Conservation (phyloP, 2,888 invertebrate species). For the Loripinus fragilis region DNA sequence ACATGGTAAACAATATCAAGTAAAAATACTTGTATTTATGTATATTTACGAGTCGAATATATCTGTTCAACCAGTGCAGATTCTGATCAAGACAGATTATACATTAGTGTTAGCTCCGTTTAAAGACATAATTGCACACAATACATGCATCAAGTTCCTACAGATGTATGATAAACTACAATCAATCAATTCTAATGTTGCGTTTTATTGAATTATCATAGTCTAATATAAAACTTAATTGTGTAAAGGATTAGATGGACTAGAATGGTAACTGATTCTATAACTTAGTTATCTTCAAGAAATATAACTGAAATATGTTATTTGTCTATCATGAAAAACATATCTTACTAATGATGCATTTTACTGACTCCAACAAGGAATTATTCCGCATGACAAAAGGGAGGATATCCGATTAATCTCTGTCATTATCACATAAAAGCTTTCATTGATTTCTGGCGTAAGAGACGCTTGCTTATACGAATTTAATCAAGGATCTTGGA, state of each 20-base stretch:
- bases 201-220: constrained; percentile 2
- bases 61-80: no score
- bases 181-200: no score
- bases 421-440: constrained; percentile 50
- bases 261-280: background rate
- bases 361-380: constrained; percentile 18
- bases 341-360: constrained; percentile 15
- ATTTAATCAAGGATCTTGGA: constrained; percentile 46
- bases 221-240: background rate
- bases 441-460: constrained; percentile 35
- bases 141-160: no score
- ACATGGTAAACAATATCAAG: no score
- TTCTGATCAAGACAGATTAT: no score
- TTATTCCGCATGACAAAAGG: constrained; percentile 50
- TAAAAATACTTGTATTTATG: no score
- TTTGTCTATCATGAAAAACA: constrained; percentile 7
- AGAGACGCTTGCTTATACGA: constrained; percentile 36
- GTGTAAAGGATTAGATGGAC: background rate
- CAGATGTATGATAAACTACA: no score
- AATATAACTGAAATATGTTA: background rate
- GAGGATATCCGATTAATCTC: constrained; percentile 43
- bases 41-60: no score
- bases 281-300: background rate
- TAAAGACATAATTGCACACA: no score
- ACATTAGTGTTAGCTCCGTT: no score